Percentiles rank a stretch among this genome's conserved stretches.
These are phyloP conservation scores for Carterocephalus palaemon DNA, from an alignment of 2,888 invertebrate genomes.

Conservation along the genomic window DNA sequence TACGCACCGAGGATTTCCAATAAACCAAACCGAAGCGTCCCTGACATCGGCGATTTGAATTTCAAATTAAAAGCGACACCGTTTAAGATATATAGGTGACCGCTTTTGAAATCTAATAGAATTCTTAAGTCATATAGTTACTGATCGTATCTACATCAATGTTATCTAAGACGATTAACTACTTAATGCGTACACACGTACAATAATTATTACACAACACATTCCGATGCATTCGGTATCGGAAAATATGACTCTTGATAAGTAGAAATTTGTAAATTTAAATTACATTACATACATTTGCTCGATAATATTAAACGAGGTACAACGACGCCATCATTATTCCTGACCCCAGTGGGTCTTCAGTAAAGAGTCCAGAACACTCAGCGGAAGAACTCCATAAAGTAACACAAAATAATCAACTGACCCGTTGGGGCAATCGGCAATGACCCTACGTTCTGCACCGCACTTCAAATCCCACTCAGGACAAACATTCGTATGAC, in stretches of 20 bases:
- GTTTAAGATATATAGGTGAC: slow-evolving; percentile 38
- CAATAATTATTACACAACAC: slow-evolving; percentile 18
- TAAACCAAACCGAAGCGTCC: slow-evolving; percentile 40
- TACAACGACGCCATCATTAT: slow-evolving; percentile 4
- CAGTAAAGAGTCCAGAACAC: too few species aligned
- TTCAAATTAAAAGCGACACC: slow-evolving; percentile 42
- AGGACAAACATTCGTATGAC: neutral
- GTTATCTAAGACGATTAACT: slow-evolving; percentile 14
- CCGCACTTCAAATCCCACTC: neutral
- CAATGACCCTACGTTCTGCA: too few species aligned
- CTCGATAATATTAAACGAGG: slow-evolving; percentile 9
- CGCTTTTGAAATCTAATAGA: slow-evolving; percentile 30
- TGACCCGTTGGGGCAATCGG: too few species aligned
- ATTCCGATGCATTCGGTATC: slow-evolving; percentile 9
- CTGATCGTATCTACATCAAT: slow-evolving; percentile 6
- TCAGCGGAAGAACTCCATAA: too few species aligned
- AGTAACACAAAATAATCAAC: too few species aligned
- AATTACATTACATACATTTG: too few species aligned
- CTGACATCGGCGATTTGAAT: slow-evolving; percentile 43
- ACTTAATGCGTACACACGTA: slow-evolving; percentile 8
- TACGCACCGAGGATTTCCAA: slow-evolving; percentile 36
- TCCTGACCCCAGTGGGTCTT: too few species aligned
- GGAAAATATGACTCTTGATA: slow-evolving; percentile 10
- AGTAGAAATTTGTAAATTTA: slow-evolving; percentile 1
- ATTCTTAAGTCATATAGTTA: neutral